phyloP scores from a whole-genome alignment of 1,140 invertebrate species.

The Propsilocerus akamusi region DNA sequence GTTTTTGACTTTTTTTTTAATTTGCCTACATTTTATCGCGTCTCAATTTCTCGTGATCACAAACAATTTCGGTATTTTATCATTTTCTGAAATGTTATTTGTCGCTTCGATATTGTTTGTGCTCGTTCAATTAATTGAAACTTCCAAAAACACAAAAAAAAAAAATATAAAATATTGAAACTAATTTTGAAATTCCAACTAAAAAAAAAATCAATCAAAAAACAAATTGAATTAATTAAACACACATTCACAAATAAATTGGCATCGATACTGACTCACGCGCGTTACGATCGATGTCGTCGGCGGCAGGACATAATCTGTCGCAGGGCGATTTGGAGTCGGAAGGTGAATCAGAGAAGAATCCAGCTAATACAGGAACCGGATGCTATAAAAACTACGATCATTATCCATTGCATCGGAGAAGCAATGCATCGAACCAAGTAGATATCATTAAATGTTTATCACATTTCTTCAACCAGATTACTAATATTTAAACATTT shows the following conservation, averaged over 20 bases:
- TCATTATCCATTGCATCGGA: constrained; percentile 40
- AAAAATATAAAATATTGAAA: too few species aligned
- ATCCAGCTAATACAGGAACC: constrained; percentile 49
- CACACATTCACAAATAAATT: constrained; percentile 13
- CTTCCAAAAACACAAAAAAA: too few species aligned
- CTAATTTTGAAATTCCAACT: too few species aligned
- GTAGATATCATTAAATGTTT: constrained; percentile 6
- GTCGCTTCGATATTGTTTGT: too few species aligned
- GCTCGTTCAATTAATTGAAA: too few species aligned
- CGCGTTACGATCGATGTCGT: constrained; percentile 16
- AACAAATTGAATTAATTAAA: constrained; percentile 4
- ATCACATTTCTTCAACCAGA: neutral
- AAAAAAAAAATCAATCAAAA: too few species aligned
- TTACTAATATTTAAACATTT: too few species aligned
- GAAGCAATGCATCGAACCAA: constrained; percentile 39
- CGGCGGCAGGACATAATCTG: constrained; percentile 67
- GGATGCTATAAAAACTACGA: constrained; percentile 78
- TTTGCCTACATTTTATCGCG: too few species aligned
- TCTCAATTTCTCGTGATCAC: too few species aligned
- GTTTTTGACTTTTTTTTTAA: too few species aligned
- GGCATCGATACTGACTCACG: constrained; percentile 26
- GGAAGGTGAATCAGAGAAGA: constrained; percentile 53
- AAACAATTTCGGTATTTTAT: too few species aligned
- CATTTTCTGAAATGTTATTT: too few species aligned
- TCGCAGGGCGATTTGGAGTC: constrained; percentile 74